Conservation (phyloP, 2,888 invertebrate genomes). For the Cheilosia vulpina region DNA sequence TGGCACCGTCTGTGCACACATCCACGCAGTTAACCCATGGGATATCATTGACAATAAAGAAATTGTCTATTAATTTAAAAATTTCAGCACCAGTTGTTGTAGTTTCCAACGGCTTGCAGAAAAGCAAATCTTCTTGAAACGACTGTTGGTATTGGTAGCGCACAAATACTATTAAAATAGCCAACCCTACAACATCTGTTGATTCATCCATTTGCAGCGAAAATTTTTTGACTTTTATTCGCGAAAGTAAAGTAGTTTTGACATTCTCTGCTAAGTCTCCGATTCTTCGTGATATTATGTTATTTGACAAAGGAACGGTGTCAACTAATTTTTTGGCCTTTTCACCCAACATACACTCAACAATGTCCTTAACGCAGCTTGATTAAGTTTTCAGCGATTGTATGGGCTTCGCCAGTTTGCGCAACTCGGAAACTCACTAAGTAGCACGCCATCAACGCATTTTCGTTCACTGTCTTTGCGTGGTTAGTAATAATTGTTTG, state of each 20-base stretch:
- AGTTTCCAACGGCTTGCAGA: background rate
- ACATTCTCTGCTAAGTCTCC: too few relatives aligned
- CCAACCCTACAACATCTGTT: background rate
- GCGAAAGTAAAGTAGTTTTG: too few relatives aligned
- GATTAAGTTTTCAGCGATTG: too few relatives aligned
- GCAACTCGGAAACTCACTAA: too few relatives aligned
- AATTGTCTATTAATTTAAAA: conserved; percentile 16
- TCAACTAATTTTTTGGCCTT: background rate
- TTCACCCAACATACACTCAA: background rate
- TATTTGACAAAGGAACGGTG: background rate
- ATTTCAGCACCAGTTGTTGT: conserved; percentile 11
- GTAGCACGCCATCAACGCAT: too few relatives aligned
- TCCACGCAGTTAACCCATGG: background rate
- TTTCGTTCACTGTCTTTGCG: too few relatives aligned
- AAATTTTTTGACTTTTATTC: too few relatives aligned
- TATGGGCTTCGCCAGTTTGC: too few relatives aligned
- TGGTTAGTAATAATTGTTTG: too few relatives aligned
- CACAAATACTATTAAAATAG: conserved; percentile 1
- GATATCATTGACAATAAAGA: background rate
- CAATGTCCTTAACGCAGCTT: too few relatives aligned
- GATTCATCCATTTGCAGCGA: background rate
- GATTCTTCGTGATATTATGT: background rate
- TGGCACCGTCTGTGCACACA: conserved; percentile 12
- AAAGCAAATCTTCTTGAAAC: background rate
- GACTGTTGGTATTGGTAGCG: background rate